These are phyloP conservation scores for Cryptotis parvus DNA, from an alignment of 2,113 vertebrate genomes.

Conservation along the genomic window DNA sequence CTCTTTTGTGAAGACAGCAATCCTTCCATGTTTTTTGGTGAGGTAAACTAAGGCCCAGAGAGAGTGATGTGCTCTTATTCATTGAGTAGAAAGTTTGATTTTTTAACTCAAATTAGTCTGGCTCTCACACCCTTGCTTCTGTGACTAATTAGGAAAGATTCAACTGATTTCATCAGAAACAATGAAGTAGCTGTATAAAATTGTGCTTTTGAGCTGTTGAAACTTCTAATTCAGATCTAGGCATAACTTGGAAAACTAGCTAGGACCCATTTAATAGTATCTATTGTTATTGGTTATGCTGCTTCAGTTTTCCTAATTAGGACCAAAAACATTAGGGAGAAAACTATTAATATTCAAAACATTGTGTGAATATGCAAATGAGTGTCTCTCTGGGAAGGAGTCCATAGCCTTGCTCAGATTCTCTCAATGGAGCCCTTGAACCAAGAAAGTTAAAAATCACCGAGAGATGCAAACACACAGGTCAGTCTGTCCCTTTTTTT, in stretches of 20 bases:
- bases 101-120: constrained; percentile 26
- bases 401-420: constrained; percentile 77
- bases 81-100: not conserved
- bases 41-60: not conserved
- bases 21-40: not conserved
- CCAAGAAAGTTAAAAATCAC: constrained; percentile 74
- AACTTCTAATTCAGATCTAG: constrained; percentile 36
- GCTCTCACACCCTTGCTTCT: constrained; percentile 18
- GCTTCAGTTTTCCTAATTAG: constrained; percentile 71
- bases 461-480: constrained; percentile 56
- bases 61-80: not conserved
- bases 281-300: constrained; percentile 71
- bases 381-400: constrained; percentile 67
- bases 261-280: constrained; percentile 56
- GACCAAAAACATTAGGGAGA: constrained; percentile 66
- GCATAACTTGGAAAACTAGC: constrained; percentile 42
- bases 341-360: constrained; percentile 80
- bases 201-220: constrained; percentile 32
- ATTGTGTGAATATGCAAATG: constrained; percentile 75
- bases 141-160: constrained; percentile 1
- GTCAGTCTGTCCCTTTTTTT: constrained; percentile 51
- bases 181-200: constrained; percentile 55
- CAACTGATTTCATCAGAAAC: constrained; percentile 61
- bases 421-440: constrained; percentile 76
- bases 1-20: not conserved